Base-by-base conservation (phyloP, 2,888 invertebrate species). In the Palloptera scutellata region DNA sequence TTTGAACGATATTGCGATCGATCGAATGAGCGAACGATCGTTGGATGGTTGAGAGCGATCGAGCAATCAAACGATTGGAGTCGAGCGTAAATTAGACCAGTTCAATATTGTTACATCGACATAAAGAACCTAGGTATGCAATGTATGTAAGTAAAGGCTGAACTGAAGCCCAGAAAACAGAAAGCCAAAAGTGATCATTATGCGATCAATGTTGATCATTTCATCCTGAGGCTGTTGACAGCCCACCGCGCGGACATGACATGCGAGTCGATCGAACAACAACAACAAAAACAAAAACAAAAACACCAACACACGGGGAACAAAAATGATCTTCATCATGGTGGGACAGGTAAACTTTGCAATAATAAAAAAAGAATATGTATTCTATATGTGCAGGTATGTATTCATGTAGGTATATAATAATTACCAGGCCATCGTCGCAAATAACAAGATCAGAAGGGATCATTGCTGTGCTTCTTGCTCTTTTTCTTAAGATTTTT, bases 161-260 rank as follows among this genome's bases (percentile, higher is more conserved):
- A 55, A 43, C 41, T 54, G 43, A 53, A 30, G 55, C 30, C n/a
- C 12, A 45, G 58, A 51, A 61, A 55, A n/a, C 12, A 45, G 58
- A 51, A 61, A 55, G 20, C 51, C 51, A 42, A 30, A 55, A 30
- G 41, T 69, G 81, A 79, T 81, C 81, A 81, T 81, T 81, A 81
- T 82, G 80, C 77, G 81, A 82, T 81, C 81, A 82, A 80, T 78
- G 78, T 81, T 81, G 81, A 81, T 81, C 81, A 81, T 81, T 81
- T 81, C 81, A 81, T 81, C 82, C 81, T 76, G 76, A 71, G 82
- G 81, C 81, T 81, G 81, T 81, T 81, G 81, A 81, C 81, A 81
- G 81, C 78, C 82, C 79, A 80, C 78, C 78, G 80, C 77, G 77
- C 79, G 72, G 78, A 80, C 80, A 80, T 80, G 80, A 80, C 80